phyloP scores from a whole-genome alignment of 2,113 vertebrate species.

The Oreochromis tanganicae region DNA sequence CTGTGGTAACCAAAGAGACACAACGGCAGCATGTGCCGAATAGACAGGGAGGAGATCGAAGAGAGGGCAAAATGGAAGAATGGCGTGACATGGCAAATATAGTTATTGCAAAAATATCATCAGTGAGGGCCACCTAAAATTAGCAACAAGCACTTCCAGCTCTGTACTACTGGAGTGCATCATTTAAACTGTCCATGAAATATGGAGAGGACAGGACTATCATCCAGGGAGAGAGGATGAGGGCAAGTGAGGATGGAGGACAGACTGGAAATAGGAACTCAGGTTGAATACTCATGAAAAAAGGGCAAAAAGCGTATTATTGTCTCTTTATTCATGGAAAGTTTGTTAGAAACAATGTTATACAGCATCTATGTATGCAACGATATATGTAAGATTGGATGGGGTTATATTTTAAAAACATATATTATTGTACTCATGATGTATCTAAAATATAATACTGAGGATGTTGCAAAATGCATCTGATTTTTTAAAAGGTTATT shows the following conservation, averaged over 20 bases:
- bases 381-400: neutral
- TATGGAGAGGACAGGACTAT: neutral
- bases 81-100: neutral
- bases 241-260: neutral
- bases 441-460: neutral
- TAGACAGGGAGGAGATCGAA: neutral
- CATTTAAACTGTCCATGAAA: conserved; percentile 26
- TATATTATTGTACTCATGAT: neutral
- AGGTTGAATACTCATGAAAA: neutral
- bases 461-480: neutral
- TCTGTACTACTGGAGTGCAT: conserved; percentile 8
- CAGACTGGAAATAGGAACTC: neutral
- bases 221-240: neutral
- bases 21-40: neutral
- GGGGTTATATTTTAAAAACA: neutral
- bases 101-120: conserved; percentile 8
- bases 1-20: conserved; percentile 9
- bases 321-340: conserved; percentile 20
- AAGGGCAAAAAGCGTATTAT: neutral
- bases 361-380: neutral
- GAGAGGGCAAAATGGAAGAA: neutral
- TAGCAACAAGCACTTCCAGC: neutral
- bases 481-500: neutral
- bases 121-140: conserved; percentile 1
- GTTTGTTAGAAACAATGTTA: neutral